These are phyloP conservation scores for Burhinus bistriatus DNA, from an alignment of 2,113 vertebrate genomes.

Conservation along the genomic window DNA sequence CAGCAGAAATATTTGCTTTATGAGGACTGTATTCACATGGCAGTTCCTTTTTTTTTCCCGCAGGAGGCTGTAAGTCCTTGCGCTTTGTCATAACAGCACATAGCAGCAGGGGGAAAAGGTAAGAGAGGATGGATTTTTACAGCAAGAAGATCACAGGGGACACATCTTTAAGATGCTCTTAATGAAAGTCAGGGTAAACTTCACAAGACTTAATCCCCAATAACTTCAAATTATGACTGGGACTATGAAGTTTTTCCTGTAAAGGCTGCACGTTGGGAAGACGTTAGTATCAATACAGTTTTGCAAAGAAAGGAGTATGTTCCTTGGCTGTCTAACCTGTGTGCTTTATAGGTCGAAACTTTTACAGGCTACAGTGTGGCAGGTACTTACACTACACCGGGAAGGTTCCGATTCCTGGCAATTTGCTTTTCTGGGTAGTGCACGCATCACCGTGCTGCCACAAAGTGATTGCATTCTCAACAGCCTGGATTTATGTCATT, in stretches of 20 bases:
- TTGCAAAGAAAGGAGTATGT: not conserved
- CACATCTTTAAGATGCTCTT: not conserved
- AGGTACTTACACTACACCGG: not conserved
- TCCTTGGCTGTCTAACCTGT: not conserved
- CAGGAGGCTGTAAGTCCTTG: not conserved
- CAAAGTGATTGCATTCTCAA: not conserved
- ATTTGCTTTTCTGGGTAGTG: not conserved
- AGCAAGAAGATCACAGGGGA: not conserved
- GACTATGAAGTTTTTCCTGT: not conserved
- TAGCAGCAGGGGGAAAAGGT: not conserved
- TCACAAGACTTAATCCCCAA: not conserved
- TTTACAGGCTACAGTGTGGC: not conserved
- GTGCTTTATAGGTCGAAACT: not conserved
- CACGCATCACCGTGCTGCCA: not conserved
- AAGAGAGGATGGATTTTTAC: not conserved
- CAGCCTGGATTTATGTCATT: not conserved
- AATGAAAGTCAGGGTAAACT: not conserved
- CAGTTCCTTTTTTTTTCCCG: not conserved
- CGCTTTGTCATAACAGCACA: not conserved
- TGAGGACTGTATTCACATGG: not conserved
- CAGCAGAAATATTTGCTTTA: not conserved
- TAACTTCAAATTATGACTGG: not conserved
- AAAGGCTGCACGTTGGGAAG: not conserved
- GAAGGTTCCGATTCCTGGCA: not conserved
- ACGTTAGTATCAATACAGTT: not conserved